Evolutionary conservation across 1,140 invertebrate genomes (phyloP), one percentile per base, ranked within the genome.

Genomic region (Aphelinus certus): DNA sequence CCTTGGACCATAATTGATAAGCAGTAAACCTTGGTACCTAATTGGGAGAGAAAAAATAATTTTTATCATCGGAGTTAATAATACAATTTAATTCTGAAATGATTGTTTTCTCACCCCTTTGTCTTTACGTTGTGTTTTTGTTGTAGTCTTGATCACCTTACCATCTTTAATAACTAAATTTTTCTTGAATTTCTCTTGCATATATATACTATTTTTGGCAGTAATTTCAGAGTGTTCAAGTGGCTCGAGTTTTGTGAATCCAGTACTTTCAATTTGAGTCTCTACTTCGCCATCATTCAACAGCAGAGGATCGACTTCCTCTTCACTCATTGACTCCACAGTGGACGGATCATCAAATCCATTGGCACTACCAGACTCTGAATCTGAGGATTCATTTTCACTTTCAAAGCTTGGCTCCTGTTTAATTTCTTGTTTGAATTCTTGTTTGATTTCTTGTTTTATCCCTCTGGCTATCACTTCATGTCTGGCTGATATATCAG

Each of bases 1-100:
- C 94, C 81, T 94, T 93, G 3, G 95, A 94, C 95, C 95, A 97
- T 79, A 97, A 88, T 92, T 95, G 96, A 85, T 97, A 97, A 1
- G 95, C 95, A 2, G 95, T 96, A 73, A 95, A 93, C 76, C 94
- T 88, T 4, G 92, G 91, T 88, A 94, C 93, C 93, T 94, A 81
- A 26, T 26, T 26, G 26, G 26, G 26, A 26, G 26, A 0, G 26
- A 26, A 26, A 26, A 26, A 26, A 26, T 26, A 26, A 26, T 26
- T 26, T 26, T 26, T 26, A 26, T 26, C 26, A 26, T 26, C 26
- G 26, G 26, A 26, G 26, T 26, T 26, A 26, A 26, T 26, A 26
- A 26, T 26, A 26, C 26, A 26, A 26, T 26, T 26, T 26, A 0
- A 26, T 26, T 26, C 26, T 9, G 9, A 61, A 51, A 56, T 79